A percentile compares a stretch with the other conserved stretches of the same genome.
These are phyloP conservation scores for Popillia japonica DNA, from an alignment of 1,140 invertebrate genomes.

Conservation along the genomic window DNA sequence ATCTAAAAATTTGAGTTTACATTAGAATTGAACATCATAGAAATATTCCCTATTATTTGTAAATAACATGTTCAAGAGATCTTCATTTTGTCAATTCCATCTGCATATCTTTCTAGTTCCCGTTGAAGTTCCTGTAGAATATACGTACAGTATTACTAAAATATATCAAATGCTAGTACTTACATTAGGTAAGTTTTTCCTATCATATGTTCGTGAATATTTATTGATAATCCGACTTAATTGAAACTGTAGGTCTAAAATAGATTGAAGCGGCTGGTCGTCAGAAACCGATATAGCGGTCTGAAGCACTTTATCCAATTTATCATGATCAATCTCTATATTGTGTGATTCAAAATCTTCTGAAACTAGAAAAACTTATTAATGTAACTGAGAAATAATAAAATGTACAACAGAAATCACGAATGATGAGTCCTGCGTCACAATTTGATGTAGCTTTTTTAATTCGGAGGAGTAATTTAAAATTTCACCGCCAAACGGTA, in stretches of 20 bases:
- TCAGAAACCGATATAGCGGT: conserved; percentile 66
- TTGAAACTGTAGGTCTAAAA: conserved; percentile 71
- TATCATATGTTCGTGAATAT: conserved; percentile 64
- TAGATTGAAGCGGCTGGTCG: conserved; percentile 65
- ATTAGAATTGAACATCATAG: conserved; percentile 7
- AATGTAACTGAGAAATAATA: conserved; percentile 29
- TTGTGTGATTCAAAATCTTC: conserved; percentile 53
- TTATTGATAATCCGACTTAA: conserved; percentile 65
- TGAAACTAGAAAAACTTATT: conserved; percentile 40
- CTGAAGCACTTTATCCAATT: conserved; percentile 67
- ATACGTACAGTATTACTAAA: neutral
- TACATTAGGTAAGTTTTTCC: conserved; percentile 70
- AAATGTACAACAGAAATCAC: no score
- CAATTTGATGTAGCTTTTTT: no score
- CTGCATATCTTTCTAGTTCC: neutral
- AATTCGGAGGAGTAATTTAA: no score
- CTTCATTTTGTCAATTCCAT: neutral
- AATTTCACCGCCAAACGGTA: no score
- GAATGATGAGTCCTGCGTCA: no score
- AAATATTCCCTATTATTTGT: neutral
- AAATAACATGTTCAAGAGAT: conserved; percentile 2
- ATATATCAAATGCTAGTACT: conserved; percentile 41
- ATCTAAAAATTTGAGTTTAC: neutral
- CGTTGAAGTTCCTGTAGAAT: neutral
- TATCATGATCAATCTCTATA: conserved; percentile 67